Evolutionary conservation across 2,888 invertebrate genomes (phyloP).

Genomic region (Aromia moschata): DNA sequence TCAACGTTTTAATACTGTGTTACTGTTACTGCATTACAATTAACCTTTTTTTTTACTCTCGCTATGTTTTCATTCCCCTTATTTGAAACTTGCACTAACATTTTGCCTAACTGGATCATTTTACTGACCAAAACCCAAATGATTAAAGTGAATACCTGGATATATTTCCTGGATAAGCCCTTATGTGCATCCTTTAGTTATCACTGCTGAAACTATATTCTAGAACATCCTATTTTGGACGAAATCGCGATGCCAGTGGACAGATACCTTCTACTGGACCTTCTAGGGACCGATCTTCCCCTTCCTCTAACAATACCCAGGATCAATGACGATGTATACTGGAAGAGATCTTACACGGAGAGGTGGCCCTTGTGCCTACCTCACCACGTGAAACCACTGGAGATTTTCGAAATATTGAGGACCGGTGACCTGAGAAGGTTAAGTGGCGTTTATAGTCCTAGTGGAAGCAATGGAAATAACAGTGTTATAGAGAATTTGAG

Average conservation of each 20-base stretch:
- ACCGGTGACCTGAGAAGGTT: conserved; percentile 2
- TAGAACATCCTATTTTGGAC: conserved; percentile 51
- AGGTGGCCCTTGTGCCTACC: conserved; percentile 53
- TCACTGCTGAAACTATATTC: no score
- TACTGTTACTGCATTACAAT: no score
- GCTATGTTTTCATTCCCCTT: no score
- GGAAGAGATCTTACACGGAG: conserved; percentile 54
- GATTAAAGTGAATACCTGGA: no score
- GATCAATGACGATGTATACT: conserved; percentile 55
- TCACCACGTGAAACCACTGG: conserved; percentile 27
- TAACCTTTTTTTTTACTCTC: no score
- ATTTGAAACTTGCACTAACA: no score
- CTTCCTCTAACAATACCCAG: conserved; percentile 50
- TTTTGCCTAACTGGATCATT: no score
- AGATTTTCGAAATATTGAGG: conserved; percentile 18
- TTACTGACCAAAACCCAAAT: no score
- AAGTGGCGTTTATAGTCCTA: conserved; percentile 12
- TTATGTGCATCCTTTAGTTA: no score
- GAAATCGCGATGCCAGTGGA: conserved; percentile 51
- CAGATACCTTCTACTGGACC: conserved; percentile 50
- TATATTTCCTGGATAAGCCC: no score
- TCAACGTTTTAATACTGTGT: no score
- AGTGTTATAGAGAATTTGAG: not conserved
- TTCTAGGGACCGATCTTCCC: conserved; percentile 52
- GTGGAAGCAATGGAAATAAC: not conserved